phyloP scores from a whole-genome alignment of 1,140 invertebrate species.

The Zaprionus gabonicus region DNA sequence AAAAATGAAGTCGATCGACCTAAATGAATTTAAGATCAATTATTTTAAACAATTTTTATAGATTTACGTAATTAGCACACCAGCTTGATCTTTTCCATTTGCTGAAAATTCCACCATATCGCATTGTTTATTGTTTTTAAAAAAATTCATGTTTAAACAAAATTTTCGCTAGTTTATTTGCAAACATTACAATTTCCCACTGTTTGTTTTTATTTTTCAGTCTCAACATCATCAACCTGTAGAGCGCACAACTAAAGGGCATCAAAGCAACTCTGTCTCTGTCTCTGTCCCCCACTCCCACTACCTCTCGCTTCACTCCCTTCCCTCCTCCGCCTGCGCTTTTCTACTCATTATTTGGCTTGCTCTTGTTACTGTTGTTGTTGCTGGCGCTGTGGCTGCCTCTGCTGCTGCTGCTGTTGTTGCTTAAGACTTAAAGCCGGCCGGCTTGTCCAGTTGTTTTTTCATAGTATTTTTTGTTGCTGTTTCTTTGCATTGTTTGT shows the following conservation, averaged over 20 bases:
- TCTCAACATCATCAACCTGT: background rate
- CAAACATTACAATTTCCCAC: background rate
- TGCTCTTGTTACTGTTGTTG: slow-evolving; percentile 3
- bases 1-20: too few species aligned
- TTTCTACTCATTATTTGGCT: slow-evolving; percentile 14
- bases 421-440: slow-evolving; percentile 55
- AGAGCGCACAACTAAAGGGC: slow-evolving; percentile 10
- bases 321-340: background rate
- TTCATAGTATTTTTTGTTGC: slow-evolving; percentile 14
- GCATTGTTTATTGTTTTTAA: background rate
- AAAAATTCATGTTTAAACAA: background rate
- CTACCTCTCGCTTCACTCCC: background rate
- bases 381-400: background rate
- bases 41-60: too few species aligned
- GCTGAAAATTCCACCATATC: background rate
- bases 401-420: background rate
- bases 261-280: slow-evolving; percentile 5
- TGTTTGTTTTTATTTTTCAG: background rate
- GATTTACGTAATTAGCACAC: too few species aligned
- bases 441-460: slow-evolving; percentile 54
- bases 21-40: too few species aligned
- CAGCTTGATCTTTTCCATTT: background rate
- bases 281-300: background rate
- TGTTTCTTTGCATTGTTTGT: slow-evolving; percentile 43
- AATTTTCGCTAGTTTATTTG: background rate